Percentiles rank a stretch among this genome's conserved stretches.
phyloP scores from a whole-genome alignment of 1,140 invertebrate species.

The Heliconius hermathena region DNA sequence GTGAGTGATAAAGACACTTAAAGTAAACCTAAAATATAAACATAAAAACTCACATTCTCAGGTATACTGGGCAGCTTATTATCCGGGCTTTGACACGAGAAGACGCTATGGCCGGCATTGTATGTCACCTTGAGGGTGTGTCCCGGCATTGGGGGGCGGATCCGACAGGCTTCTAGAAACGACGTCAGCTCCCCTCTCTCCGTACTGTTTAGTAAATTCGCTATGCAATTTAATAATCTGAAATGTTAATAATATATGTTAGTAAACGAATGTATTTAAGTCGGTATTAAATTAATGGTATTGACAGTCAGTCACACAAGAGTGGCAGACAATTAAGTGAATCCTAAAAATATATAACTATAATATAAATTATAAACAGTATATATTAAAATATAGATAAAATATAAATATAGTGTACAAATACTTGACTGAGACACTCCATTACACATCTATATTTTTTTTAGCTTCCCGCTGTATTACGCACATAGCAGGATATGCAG shows the following conservation, averaged over 20 bases:
- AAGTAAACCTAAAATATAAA: no score
- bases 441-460: background rate
- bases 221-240: conserved; percentile 72
- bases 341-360: no score
- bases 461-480: no score
- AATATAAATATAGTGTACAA: background rate
- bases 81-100: conserved; percentile 64
- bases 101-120: conserved; percentile 82
- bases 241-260: conserved; percentile 34
- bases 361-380: no score
- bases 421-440: background rate
- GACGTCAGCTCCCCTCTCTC: conserved; percentile 60
- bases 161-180: conserved; percentile 68
- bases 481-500: no score
- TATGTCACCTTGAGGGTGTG: conserved; percentile 83
- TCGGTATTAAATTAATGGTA: no score
- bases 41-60: conserved; percentile 91
- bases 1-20: no score
- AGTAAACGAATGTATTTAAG: background rate
- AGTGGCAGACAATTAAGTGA: no score
- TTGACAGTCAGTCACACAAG: no score
- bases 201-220: conserved; percentile 62
- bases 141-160: conserved; percentile 69
- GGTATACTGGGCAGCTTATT: conserved; percentile 93
- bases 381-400: background rate